Percentiles rank a stretch among this genome's conserved stretches.
phyloP scores from a whole-genome alignment of 2,888 invertebrate species.

The Aradus depressus region DNA sequence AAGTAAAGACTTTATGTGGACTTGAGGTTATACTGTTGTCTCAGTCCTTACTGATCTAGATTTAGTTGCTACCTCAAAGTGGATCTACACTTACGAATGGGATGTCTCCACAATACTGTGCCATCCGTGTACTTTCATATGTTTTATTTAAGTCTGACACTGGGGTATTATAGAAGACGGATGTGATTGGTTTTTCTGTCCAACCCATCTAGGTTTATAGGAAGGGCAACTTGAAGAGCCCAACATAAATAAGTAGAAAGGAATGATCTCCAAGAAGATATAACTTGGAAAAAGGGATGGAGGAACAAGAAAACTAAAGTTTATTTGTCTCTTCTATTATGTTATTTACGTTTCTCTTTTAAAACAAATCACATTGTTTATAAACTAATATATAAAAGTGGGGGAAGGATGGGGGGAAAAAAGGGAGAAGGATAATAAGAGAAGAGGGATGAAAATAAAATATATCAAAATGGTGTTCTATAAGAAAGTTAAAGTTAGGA shows the following conservation, averaged over 20 bases:
- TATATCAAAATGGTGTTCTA: conserved; percentile 28
- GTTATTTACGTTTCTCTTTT: conserved; percentile 8
- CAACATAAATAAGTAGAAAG: conserved; percentile 12
- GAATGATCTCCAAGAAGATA: conserved; percentile 9
- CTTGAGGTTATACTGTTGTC: no score
- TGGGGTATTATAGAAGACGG: conserved; percentile 10
- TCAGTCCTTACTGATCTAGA: no score
- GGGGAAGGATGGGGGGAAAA: no score
- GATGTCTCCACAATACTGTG: no score
- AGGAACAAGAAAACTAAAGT: no score
- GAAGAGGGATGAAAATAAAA: conserved; percentile 19
- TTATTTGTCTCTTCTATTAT: conserved; percentile 8
- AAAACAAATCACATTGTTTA: conserved; percentile 21
- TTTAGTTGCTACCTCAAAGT: no score
- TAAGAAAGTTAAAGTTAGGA: conserved; percentile 27
- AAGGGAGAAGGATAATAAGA: not conserved
- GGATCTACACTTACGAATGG: no score
- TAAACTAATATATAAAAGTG: conserved; percentile 27
- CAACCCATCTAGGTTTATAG: conserved; percentile 11
- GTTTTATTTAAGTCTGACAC: conserved; percentile 12
- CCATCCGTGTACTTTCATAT: conserved; percentile 8
- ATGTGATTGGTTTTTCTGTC: conserved; percentile 13
- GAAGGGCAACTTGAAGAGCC: not conserved
- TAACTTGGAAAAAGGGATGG: no score
- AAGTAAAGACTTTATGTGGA: no score